Conservation (phyloP, 2,888 invertebrate species). For the Tuta absoluta region DNA sequence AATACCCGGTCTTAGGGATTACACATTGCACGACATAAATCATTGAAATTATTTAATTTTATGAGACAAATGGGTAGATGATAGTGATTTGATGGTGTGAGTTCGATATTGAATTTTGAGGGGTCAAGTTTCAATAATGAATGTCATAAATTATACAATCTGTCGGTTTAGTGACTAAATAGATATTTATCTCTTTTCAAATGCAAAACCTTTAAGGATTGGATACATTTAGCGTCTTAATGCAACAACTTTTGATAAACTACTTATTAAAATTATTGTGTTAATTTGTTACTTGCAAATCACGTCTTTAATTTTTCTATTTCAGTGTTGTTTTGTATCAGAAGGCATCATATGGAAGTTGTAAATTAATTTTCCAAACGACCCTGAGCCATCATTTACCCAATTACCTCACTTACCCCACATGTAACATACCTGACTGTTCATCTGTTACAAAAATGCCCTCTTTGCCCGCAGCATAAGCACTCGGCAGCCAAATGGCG, state of each 20-base stretch:
- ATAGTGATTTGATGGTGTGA: conserved; percentile 13
- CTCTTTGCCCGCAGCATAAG: conserved; percentile 27
- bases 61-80: conserved; percentile 12
- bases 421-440: background rate
- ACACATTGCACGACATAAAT: conserved; percentile 33
- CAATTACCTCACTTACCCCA: conserved; percentile 4
- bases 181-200: background rate
- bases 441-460: background rate
- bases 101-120: conserved; percentile 9
- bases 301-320: no score
- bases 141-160: conserved; percentile 1
- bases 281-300: no score
- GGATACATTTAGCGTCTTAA: no score
- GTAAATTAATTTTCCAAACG: background rate
- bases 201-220: background rate
- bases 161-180: background rate
- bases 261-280: no score
- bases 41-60: conserved; percentile 21
- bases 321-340: no score
- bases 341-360: no score
- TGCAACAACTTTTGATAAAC: no score
- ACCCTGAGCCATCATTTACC: conserved; percentile 8
- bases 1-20: conserved; percentile 49
- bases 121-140: background rate
- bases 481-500: conserved; percentile 45